Evolutionary conservation across 2,113 vertebrate species (phyloP).

Genomic region (Phylloscopus whistleri): DNA sequence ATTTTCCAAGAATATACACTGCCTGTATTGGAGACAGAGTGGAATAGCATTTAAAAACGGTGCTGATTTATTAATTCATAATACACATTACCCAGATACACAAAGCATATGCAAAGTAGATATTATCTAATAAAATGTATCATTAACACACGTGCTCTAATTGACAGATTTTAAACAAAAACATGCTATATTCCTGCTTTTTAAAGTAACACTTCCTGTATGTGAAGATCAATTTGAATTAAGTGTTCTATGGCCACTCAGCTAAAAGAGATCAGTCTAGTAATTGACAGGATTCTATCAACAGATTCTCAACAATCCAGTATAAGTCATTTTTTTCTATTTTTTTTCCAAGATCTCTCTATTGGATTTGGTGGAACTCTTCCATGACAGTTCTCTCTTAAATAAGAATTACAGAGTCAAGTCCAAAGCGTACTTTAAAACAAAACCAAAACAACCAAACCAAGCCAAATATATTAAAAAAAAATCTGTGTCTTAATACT

Average conservation of each 20-base stretch:
- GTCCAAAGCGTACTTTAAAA: not conserved
- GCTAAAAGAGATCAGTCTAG: conserved; percentile 16
- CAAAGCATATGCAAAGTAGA: not conserved
- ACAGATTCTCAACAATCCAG: not conserved
- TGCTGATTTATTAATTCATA: not conserved
- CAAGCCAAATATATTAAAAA: not conserved
- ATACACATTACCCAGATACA: not conserved
- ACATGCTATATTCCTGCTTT: not conserved
- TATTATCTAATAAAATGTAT: not conserved
- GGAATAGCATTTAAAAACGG: not conserved
- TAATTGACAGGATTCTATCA: not conserved
- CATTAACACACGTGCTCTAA: not conserved
- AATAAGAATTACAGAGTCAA: not conserved
- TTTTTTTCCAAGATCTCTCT: not conserved
- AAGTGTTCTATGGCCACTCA: not conserved
- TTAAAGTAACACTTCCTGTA: conserved; percentile 16
- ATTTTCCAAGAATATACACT: not conserved
- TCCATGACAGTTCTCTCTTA: not conserved
- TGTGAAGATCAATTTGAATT: conserved; percentile 38
- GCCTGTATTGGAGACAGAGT: not conserved
- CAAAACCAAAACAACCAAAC: not conserved
- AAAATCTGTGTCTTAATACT: not conserved
- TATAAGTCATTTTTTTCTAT: not conserved
- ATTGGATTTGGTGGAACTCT: not conserved
- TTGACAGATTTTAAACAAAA: not conserved